phyloP scores from a whole-genome alignment of 2,888 invertebrate species.

The Ramazzottius varieornatus region DNA sequence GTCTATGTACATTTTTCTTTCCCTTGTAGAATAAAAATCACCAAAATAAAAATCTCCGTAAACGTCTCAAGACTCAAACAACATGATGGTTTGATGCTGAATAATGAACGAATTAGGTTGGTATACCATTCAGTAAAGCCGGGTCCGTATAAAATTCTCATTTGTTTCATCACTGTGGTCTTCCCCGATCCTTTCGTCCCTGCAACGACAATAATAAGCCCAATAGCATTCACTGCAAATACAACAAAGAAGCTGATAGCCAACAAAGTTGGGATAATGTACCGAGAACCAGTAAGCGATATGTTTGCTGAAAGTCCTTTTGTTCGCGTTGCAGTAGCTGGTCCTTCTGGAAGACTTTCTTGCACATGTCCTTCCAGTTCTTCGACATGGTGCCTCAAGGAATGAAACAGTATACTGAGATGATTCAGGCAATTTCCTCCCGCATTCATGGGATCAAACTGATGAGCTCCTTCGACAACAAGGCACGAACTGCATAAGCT shows the following conservation, averaged over 20 bases:
- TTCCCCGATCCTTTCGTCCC: background rate
- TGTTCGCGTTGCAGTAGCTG: background rate
- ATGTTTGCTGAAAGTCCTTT: background rate
- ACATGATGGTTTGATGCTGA: no score
- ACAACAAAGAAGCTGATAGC: background rate
- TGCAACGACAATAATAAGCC: background rate
- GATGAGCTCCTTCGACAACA: no score
- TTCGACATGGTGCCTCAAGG: no score
- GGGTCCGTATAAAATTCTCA: background rate
- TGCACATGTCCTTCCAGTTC: slow-evolving; percentile 1
- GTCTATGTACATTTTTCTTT: no score
- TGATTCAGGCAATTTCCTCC: no score
- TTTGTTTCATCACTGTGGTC: background rate
- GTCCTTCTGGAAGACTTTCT: background rate
- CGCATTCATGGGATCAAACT: no score
- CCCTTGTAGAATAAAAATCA: no score
- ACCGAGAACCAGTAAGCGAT: background rate
- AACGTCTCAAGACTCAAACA: no score
- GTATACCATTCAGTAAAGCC: background rate
- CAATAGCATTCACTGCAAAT: background rate
- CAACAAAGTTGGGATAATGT: background rate
- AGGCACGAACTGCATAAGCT: no score
- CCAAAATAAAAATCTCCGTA: no score
- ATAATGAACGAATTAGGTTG: background rate
- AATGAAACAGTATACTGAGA: no score